Percentiles rank a stretch among this genome's conserved stretches.
phyloP scores from a whole-genome alignment of 2,888 invertebrate genomes.

The Sinhomidia bicolor region DNA sequence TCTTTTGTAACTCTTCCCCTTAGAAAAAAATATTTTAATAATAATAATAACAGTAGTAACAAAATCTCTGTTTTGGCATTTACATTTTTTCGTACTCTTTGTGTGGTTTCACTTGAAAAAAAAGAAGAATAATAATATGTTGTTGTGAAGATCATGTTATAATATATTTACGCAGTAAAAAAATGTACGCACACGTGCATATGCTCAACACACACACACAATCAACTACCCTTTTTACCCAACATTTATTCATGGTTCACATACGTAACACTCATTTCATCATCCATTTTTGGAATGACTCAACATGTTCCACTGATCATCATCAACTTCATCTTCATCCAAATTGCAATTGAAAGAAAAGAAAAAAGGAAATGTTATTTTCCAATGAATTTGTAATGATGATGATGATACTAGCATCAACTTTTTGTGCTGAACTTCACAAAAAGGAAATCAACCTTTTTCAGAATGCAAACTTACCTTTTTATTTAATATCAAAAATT shows the following conservation, averaged over 20 bases:
- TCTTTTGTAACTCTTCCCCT: conserved; percentile 38
- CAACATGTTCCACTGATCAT: conserved; percentile 5
- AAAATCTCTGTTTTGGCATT: conserved; percentile 53
- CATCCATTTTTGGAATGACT: conserved; percentile 30
- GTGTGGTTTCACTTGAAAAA: not conserved
- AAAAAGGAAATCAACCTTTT: too few species aligned
- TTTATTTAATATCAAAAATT: too few species aligned
- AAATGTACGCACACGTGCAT: not conserved
- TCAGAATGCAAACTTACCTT: too few species aligned
- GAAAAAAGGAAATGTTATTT: not conserved
- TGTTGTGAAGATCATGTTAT: not conserved
- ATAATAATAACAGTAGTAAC: too few species aligned
- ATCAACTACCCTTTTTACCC: not conserved
- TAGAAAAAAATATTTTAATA: too few species aligned
- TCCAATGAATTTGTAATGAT: conserved; percentile 35
- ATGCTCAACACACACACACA: not conserved
- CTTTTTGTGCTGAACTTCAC: too few species aligned
- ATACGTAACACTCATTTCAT: not conserved
- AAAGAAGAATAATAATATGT: conserved; percentile 5
- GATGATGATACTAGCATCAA: too few species aligned
- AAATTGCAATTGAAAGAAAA: not conserved
- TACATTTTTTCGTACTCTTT: conserved; percentile 22
- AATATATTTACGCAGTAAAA: not conserved
- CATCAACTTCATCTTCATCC: not conserved
- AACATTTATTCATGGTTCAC: conserved; percentile 24